These are phyloP conservation scores for Sceloporus tristichus DNA, from an alignment of 2,113 vertebrate species.

Conservation along the genomic window DNA sequence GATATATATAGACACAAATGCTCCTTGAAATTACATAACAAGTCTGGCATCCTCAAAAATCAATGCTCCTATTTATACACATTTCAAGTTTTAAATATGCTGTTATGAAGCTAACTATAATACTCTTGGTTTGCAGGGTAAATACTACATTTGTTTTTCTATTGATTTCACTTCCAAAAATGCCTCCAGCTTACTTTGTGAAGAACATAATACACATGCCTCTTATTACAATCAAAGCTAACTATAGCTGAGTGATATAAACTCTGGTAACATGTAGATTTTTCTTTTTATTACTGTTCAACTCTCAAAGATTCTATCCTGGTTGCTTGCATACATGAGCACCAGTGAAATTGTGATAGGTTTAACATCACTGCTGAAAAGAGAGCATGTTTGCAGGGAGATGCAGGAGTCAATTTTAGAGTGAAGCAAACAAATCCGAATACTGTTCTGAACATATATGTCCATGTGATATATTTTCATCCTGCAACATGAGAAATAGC, in stretches of 20 bases:
- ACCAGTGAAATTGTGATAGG: background rate
- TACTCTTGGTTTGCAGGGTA: slow-evolving; percentile 49
- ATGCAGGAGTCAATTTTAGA: background rate
- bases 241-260: slow-evolving; percentile 35
- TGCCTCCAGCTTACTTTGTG: slow-evolving; percentile 27
- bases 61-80: slow-evolving; percentile 10
- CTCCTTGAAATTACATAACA: background rate
- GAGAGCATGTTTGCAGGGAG: background rate
- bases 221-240: slow-evolving; percentile 46
- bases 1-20: slow-evolving; percentile 48
- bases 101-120: slow-evolving; percentile 51
- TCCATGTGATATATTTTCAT: background rate
- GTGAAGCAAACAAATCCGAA: background rate
- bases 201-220: slow-evolving; percentile 37
- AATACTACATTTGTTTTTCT: slow-evolving; percentile 49
- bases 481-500: background rate
- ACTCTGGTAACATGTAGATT: slow-evolving; percentile 25
- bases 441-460: background rate
- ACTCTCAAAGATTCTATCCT: background rate
- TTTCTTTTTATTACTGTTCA: rapidly evolving
- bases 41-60: slow-evolving; percentile 39
- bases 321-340: background rate
- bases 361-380: background rate
- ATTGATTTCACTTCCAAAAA: slow-evolving; percentile 51
- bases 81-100: slow-evolving; percentile 32